Percentiles rank a stretch among this genome's conserved stretches.
Evolutionary conservation across 2,797 vertebrate species (phyloP).

Genomic region (Dendrocincla fuliginosa): DNA sequence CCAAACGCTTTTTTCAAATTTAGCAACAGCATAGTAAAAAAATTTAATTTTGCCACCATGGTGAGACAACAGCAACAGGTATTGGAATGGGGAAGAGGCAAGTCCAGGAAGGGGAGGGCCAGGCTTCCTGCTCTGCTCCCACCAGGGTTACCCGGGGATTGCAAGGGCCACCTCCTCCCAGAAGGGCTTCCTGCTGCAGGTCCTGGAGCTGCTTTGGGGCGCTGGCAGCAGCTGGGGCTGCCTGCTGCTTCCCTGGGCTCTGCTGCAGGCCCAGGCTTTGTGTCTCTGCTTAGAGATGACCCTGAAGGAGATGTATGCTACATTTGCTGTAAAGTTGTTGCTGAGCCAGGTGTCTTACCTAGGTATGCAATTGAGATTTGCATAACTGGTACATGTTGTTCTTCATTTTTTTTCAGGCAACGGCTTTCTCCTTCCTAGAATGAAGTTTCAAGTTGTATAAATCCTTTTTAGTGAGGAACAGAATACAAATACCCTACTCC

Average conservation of each 20-base stretch:
- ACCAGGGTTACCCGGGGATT: not conserved
- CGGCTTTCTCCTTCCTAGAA: conserved; percentile 82
- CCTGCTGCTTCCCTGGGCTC: not conserved
- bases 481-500: not conserved
- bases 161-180: not conserved
- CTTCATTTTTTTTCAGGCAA: conserved; percentile 72
- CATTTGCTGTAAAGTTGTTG: not conserved
- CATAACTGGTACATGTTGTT: conserved; percentile 87
- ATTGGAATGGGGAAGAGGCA: not conserved
- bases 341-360: conserved; percentile 73
- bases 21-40: not conserved
- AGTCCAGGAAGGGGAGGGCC: not conserved
- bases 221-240: not conserved
- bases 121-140: not conserved
- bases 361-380: conserved; percentile 85
- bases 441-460: not conserved
- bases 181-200: not conserved
- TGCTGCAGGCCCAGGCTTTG: not conserved
- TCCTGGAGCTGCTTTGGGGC: not conserved
- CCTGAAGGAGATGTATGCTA: not conserved
- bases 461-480: not conserved
- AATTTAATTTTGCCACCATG: not conserved
- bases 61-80: not conserved
- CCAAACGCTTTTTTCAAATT: not conserved
- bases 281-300: not conserved